These are phyloP conservation scores for Villa cingulata DNA, from an alignment of 2,888 invertebrate species.

Conservation along the genomic window DNA sequence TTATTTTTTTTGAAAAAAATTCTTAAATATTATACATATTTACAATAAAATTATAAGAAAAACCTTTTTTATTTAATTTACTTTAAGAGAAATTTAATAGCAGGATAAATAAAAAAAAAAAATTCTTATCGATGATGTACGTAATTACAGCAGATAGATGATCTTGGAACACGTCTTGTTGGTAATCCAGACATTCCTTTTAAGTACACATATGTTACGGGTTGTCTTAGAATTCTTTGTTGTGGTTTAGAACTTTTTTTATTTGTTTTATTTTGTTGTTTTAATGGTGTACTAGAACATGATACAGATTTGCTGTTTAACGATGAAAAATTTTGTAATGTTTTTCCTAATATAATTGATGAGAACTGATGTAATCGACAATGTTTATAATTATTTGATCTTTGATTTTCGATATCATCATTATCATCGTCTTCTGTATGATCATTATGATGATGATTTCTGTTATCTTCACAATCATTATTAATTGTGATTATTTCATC, in stretches of 20 bases:
- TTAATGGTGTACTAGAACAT: slow-evolving; percentile 38
- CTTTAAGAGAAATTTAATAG: too few relatives aligned
- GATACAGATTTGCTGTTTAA: slow-evolving; percentile 47
- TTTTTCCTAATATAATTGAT: slow-evolving; percentile 53
- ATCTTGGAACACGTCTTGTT: slow-evolving; percentile 63
- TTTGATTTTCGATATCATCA: slow-evolving; percentile 21
- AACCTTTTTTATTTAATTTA: too few relatives aligned
- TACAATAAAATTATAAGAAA: too few relatives aligned
- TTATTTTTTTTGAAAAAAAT: too few relatives aligned
- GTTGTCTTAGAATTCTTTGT: slow-evolving; percentile 62
- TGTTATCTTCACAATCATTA: too few relatives aligned
- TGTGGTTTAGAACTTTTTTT: slow-evolving; percentile 20
- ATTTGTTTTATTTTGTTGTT: slow-evolving; percentile 4
- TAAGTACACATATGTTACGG: slow-evolving; percentile 66
- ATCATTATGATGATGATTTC: slow-evolving; percentile 23
- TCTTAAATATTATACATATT: too few relatives aligned
- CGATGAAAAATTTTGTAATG: slow-evolving; percentile 54
- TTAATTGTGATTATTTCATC: slow-evolving; percentile 10
- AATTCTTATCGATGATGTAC: slow-evolving; percentile 28
- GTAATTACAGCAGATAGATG: slow-evolving; percentile 32
- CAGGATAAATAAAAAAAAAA: too few relatives aligned
- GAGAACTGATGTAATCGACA: slow-evolving; percentile 39
- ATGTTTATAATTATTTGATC: not conserved
- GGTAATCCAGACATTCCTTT: slow-evolving; percentile 69
- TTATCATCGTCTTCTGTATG: slow-evolving; percentile 39